Evolutionary conservation across 2,797 vertebrate species (phyloP).

Genomic region (Gobio occitaniae): DNA sequence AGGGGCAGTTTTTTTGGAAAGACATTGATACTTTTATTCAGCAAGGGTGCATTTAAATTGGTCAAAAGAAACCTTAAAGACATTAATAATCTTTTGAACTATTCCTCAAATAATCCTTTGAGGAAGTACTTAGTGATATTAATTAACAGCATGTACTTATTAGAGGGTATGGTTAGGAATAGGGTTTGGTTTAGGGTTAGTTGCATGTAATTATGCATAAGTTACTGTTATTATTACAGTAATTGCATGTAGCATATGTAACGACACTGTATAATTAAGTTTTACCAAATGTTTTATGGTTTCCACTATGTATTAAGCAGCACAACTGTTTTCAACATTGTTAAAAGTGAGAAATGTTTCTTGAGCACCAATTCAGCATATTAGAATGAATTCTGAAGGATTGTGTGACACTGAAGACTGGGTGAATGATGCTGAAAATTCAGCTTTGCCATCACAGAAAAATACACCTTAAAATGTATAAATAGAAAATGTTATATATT

Average conservation of each 20-base stretch:
- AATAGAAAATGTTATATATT: not conserved
- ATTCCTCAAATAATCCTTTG: not conserved
- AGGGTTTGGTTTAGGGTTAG: too few relatives aligned
- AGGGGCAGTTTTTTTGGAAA: not conserved
- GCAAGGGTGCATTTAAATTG: not conserved
- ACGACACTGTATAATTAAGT: too few relatives aligned
- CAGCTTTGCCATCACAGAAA: too few relatives aligned
- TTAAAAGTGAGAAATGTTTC: not conserved
- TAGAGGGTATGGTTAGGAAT: not conserved
- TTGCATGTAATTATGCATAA: too few relatives aligned
- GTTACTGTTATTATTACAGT: too few relatives aligned
- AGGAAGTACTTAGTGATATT: not conserved
- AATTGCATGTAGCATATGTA: too few relatives aligned
- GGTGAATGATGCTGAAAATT: not conserved
- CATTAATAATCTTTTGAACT: not conserved
- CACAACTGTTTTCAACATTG: not conserved
- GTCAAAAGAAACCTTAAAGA: not conserved
- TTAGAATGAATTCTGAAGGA: not conserved
- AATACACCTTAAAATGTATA: not conserved
- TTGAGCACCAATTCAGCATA: not conserved
- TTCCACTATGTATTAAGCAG: not conserved
- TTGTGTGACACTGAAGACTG: not conserved
- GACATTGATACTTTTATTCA: not conserved
- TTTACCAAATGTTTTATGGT: not conserved
- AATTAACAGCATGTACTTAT: not conserved